Conservation (phyloP, 2,888 invertebrate genomes). For the Julus scandinavius region DNA sequence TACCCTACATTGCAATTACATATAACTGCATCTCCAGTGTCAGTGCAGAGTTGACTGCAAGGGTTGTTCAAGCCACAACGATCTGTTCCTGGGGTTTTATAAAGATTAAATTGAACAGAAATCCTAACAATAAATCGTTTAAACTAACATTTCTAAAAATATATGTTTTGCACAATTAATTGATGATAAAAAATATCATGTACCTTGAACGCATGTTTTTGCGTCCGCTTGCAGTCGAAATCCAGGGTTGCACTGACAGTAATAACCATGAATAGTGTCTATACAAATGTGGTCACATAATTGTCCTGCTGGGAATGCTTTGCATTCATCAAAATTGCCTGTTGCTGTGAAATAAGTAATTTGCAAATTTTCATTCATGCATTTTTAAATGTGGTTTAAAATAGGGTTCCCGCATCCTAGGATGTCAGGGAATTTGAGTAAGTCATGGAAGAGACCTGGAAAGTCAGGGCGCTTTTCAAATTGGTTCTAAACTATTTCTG, state of each 20-base stretch:
- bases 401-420: no score
- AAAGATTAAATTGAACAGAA: background rate
- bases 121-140: no score
- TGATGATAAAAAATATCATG: background rate
- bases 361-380: background rate
- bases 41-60: slow-evolving; percentile 79
- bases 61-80: slow-evolving; percentile 75
- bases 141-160: slow-evolving; percentile 19
- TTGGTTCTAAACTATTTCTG: no score
- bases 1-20: slow-evolving; percentile 81
- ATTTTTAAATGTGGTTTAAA: no score
- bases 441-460: no score
- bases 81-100: slow-evolving; percentile 23
- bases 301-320: slow-evolving; percentile 68
- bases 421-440: no score
- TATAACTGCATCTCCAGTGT: slow-evolving; percentile 75
- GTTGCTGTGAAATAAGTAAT: background rate
- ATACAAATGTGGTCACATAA: slow-evolving; percentile 83
- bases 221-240: slow-evolving; percentile 77
- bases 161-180: background rate
- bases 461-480: no score
- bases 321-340: slow-evolving; percentile 68
- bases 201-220: slow-evolving; percentile 73
- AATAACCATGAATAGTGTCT: slow-evolving; percentile 77
- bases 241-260: slow-evolving; percentile 77